These are phyloP conservation scores for Strix uralensis DNA, from an alignment of 2,113 vertebrate species.

Conservation along the genomic window DNA sequence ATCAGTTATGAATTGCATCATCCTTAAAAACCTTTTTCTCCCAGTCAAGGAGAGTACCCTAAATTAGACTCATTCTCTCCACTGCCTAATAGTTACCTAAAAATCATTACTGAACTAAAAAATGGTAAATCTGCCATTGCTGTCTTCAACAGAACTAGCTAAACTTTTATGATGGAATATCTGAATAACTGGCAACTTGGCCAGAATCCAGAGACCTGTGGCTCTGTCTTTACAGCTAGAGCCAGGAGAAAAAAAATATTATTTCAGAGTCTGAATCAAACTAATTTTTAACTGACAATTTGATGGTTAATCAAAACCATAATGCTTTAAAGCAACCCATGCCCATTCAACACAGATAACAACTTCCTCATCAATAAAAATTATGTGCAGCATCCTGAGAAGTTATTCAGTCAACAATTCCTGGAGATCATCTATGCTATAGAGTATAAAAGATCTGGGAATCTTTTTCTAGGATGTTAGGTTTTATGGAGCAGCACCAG, in stretches of 20 bases:
- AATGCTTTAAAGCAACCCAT: background rate
- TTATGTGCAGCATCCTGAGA: background rate
- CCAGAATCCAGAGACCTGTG: background rate
- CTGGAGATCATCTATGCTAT: background rate
- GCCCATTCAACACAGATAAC: background rate
- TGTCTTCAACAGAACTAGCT: background rate
- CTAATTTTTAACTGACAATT: background rate
- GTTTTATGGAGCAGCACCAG: slow-evolving; percentile 40
- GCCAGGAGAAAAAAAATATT: background rate
- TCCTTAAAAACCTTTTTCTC: background rate
- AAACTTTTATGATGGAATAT: background rate
- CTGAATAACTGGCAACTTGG: background rate
- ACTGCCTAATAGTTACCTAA: background rate
- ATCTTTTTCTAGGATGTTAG: slow-evolving; percentile 3
- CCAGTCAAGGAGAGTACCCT: background rate
- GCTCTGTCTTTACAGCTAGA: background rate
- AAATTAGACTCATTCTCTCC: background rate
- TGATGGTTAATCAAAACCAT: background rate
- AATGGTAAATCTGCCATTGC: background rate
- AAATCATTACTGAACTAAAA: background rate
- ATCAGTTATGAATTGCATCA: background rate
- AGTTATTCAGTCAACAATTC: slow-evolving; percentile 22
- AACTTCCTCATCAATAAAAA: slow-evolving; percentile 47
- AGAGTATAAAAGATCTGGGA: background rate
- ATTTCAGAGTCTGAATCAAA: background rate